Conservation (phyloP, 2,113 vertebrate species). For the Lutjanus erythropterus region DNA sequence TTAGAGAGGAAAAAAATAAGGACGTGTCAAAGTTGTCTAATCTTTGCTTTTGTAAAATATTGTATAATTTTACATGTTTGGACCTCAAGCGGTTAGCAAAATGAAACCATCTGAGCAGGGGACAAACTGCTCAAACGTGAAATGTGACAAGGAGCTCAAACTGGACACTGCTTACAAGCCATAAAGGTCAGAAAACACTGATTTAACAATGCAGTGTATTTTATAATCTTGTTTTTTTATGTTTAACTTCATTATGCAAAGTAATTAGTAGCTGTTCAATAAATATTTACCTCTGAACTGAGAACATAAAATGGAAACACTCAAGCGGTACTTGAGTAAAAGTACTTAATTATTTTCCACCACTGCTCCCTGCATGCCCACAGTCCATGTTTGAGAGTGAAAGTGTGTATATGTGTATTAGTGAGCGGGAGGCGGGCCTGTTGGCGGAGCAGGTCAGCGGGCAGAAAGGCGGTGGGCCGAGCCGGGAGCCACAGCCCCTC, state of each 20-base stretch:
- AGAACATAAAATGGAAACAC: neutral
- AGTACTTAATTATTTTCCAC: neutral
- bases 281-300: neutral
- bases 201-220: neutral
- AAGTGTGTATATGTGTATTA: slow-evolving; percentile 69
- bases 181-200: no score
- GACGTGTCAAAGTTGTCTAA: no score
- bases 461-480: slow-evolving; percentile 79
- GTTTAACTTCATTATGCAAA: neutral
- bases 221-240: neutral
- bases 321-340: neutral
- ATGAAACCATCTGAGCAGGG: neutral
- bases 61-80: neutral
- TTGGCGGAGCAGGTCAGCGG: slow-evolving; percentile 53
- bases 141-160: neutral
- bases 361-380: neutral
- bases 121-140: no score
- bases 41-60: no score
- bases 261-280: neutral
- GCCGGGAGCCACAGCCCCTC: slow-evolving; percentile 64
- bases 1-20: no score
- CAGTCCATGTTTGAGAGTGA: slow-evolving; percentile 36
- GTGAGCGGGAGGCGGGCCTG: slow-evolving; percentile 54
- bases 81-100: neutral
- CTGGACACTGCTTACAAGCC: neutral